These are phyloP conservation scores for Eupithecia centaureata DNA, from an alignment of 2,888 invertebrate species.

Conservation along the genomic window DNA sequence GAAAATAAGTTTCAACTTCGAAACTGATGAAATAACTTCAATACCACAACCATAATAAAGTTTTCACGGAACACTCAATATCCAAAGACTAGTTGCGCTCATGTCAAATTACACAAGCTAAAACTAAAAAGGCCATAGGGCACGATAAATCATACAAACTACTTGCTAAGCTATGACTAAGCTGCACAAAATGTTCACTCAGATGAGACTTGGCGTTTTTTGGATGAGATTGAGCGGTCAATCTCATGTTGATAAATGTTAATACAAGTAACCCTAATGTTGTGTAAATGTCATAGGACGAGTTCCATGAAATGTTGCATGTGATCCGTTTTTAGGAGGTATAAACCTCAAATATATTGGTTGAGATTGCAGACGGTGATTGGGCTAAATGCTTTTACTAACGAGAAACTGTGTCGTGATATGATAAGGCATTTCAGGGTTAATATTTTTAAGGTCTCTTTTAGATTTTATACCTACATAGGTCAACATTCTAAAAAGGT, in stretches of 20 bases:
- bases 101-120: slow-evolving; percentile 19
- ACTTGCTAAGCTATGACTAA: background rate
- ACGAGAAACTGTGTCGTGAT: background rate
- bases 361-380: background rate
- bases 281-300: slow-evolving; percentile 21
- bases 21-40: background rate
- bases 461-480: no score
- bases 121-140: slow-evolving; percentile 33
- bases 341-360: background rate
- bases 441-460: background rate
- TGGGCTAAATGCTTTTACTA: background rate
- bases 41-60: background rate
- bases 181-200: background rate
- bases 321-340: background rate
- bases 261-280: slow-evolving; percentile 35
- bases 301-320: background rate
- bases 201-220: slow-evolving; percentile 27
- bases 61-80: background rate
- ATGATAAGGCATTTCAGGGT: background rate
- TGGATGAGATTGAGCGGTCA: slow-evolving; percentile 27
- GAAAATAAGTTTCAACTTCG: background rate
- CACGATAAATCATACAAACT: slow-evolving; percentile 19
- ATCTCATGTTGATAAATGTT: slow-evolving; percentile 27
- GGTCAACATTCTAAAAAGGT: no score
- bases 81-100: background rate